Evolutionary conservation across 2,888 invertebrate genomes (phyloP), one percentile per base, ranked within the genome.

Genomic region (Heliconius hortense): DNA sequence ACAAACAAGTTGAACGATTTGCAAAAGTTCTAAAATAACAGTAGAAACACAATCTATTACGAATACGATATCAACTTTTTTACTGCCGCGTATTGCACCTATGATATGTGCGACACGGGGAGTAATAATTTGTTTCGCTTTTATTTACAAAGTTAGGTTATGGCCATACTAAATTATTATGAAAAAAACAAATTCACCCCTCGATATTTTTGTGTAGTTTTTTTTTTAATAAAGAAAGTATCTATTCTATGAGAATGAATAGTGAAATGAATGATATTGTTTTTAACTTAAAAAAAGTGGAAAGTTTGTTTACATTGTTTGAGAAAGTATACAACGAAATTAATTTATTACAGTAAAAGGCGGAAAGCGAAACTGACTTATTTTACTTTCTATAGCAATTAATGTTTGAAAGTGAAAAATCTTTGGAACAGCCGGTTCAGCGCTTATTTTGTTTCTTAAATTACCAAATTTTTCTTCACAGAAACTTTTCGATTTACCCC

Each of bases 351-450:
- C 92, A 92, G 89, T 88, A 86, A 82, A 85, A 86, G 85, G 86
- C 84, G 87, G 86, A 88, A 88, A 86, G 88, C 86, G 89, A 90
- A 90, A 88, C 87, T 90, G 92, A 91, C 92, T 92, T 92, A 92
- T 92, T 93, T 92, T 90, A 91, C 91, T 93, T 88, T 91, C 84
- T 82, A 85, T 90, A 88, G 87, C 91, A 94, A 93, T 94, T 93
- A 93, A 90, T 86, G 90, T 88, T 80, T 89, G 90, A 90, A 89
- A 93, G 92, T 93, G 93, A 93, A 94, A 94, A 94, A 94, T 93
- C 91, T 91, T 88, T 86, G 85, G 80, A 88, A 82, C 84, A 83
- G 84, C 84, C 85, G 86, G 82, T 85, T 84, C 87, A 86, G 84
- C 86, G 86, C 84, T 91, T 90, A 91, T 88, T 90, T 87, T 87